Evolutionary conservation across 2,113 vertebrate species (phyloP), one percentile per base, ranked within the genome.

Genomic region (Sisor rabdophorus): DNA sequence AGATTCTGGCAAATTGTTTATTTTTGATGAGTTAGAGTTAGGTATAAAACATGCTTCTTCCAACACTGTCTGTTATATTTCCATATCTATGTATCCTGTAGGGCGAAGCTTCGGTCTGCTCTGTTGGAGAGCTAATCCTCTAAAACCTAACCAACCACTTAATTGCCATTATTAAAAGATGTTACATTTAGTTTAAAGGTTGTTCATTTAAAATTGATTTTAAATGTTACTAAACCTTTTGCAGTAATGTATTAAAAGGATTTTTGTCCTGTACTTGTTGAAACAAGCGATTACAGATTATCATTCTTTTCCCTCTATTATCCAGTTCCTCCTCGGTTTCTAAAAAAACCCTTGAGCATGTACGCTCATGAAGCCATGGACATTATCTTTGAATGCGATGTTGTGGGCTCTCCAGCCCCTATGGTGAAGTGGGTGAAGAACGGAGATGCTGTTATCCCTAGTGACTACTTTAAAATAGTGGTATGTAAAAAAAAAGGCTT

Each of bases 341-440:
- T 94, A 79, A 96, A 91, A 86, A 89, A 89, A 11, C 97, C 97
- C 0, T 78, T 85, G 12, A 96, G 94, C 87, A 94, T 95, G 77
- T 97, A 98, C 2, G 97, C 97, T 69, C 94, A 94, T 0, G 97
- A 99, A 80, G 98, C 96, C 67, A 96, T 97, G 96, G 97, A 99
- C 88, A 98, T 99, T 1, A 48, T 98, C 73, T 98, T 99, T 61
- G 94, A 98, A 87, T 99, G 97, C 19, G 93, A 97, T 79, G 95
- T 99, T 47, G 91, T 86, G 0, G 97, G 97, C 1, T 94, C 92
- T 0, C 97, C 97, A 0, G 83, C 94, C 0, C 97, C 97, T 17
- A 93, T 95, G 0, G 95, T 99, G 76, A 98, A 95, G 68, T 99
- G 97, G 97, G 92, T 99, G 78, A 99, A 99, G 88, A 98, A 99